Evolutionary conservation across 2,797 vertebrate genomes (phyloP).

Genomic region (Sternotherus odoratus): DNA sequence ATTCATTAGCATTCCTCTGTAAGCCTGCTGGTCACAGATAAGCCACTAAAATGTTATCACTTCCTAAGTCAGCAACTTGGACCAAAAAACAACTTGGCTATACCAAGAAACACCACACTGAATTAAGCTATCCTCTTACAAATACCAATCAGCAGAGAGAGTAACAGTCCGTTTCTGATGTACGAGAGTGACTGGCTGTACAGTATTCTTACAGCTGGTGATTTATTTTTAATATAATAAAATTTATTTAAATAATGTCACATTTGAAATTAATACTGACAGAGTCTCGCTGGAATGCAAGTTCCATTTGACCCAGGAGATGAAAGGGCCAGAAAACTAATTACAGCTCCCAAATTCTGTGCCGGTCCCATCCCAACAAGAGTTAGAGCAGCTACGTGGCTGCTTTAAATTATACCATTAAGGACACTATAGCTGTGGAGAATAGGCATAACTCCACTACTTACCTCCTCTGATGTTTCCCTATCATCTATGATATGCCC

Average conservation of each 20-base stretch:
- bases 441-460: background rate
- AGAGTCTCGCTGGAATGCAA: background rate
- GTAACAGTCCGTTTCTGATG: accelerated
- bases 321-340: background rate
- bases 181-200: background rate
- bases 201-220: background rate
- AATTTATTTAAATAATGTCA: background rate
- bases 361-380: background rate
- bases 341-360: background rate
- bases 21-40: slow-evolving; percentile 70
- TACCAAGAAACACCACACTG: background rate
- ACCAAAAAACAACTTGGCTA: slow-evolving; percentile 17
- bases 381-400: background rate
- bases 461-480: background rate
- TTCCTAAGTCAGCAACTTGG: slow-evolving; percentile 46
- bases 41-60: slow-evolving; percentile 64
- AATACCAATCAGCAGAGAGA: accelerated
- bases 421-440: background rate
- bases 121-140: background rate
- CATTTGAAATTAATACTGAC: background rate
- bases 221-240: background rate
- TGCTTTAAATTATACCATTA: background rate
- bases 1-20: slow-evolving; percentile 41
- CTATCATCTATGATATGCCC: background rate
- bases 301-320: background rate